Evolutionary conservation across 1,140 invertebrate species (phyloP), one percentile per base, ranked within the genome.

Genomic region (Bactericera cockerelli): DNA sequence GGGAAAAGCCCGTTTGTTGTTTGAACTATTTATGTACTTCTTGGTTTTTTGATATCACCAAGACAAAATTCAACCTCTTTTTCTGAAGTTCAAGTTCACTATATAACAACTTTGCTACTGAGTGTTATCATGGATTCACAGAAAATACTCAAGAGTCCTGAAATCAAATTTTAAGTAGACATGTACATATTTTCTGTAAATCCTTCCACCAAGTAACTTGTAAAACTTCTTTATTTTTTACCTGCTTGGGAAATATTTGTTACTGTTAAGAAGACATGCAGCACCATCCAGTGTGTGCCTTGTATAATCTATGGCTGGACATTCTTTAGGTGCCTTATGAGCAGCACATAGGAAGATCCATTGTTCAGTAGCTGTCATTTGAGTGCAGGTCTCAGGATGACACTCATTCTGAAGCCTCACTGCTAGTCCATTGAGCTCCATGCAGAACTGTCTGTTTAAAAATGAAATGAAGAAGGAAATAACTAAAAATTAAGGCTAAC

Each of bases 281-380:
- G 97, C 96, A 19, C 96, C 96, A 75, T 99, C 97, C 56, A 99
- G 75, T n/a, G 97, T 99, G 70, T 99, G 97, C 65, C 96, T 77
- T 1, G 96, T 99, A 68, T 99, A 99, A 74, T 99, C 96, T 71
- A 99, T 99, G 19, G 97, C 97, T 58, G 96, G 92, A 75, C 97
- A 99, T 81, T 99, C 96, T 75, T 99, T 99, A 22, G 97, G 97
- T 62, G 95, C 98, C 80, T 99, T 99, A 71, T 99, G 97, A 54
- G 96, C 95, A 60, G 97, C 97, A 81, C 97, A 99, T 31, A 99
- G 76, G 74, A 99, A 99, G 71, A 99, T 99, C 96, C 96, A 99
- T 69, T 99, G 96, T 75, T 99, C 95, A 16, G 96, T 99, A 2
- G 97, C 97, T 42, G 96, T 99, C 97, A 99, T 99, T 75, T 99